A percentile compares a stretch with the other conserved stretches of the same genome.
Evolutionary conservation across 2,888 invertebrate species (phyloP).

Genomic region (Lacanobia oleracea): DNA sequence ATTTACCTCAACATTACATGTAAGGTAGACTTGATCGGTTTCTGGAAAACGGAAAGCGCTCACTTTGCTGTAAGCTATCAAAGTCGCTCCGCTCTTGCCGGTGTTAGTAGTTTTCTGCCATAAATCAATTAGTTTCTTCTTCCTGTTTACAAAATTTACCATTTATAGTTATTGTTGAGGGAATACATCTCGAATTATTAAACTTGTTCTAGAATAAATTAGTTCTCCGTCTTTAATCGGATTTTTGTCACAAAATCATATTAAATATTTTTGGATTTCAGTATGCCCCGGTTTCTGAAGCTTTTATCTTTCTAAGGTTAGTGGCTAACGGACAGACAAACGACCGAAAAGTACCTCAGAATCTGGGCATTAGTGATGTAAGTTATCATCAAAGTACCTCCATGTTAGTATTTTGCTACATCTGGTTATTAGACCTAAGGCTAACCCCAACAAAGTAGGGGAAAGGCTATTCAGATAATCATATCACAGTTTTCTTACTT

Average conservation of each 20-base stretch:
- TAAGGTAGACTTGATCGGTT: constrained; percentile 93
- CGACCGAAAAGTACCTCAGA: too few species aligned
- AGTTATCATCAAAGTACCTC: too few species aligned
- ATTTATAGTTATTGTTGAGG: rapidly evolving
- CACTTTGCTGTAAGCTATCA: constrained; percentile 92
- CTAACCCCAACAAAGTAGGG: neutral
- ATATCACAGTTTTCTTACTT: constrained; percentile 83
- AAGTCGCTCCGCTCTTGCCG: constrained; percentile 91
- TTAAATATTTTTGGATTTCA: too few species aligned
- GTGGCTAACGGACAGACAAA: neutral
- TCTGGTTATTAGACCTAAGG: neutral
- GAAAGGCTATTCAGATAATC: neutral
- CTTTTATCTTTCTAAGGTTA: too few species aligned
- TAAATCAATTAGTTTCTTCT: constrained; percentile 91
- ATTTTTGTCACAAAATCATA: too few species aligned
- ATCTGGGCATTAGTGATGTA: too few species aligned
- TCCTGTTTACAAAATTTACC: constrained; percentile 80
- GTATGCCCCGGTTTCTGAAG: too few species aligned
- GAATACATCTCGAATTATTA: too few species aligned
- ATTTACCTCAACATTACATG: constrained; percentile 93
- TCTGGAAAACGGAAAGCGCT: constrained; percentile 94
- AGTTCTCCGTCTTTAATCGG: neutral
- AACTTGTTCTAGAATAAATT: too few species aligned
- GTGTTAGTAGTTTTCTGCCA: constrained; percentile 92
- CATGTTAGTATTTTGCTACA: neutral